Evolutionary conservation across 2,888 invertebrate species (phyloP).

Genomic region (Limnephilus rhombicus): DNA sequence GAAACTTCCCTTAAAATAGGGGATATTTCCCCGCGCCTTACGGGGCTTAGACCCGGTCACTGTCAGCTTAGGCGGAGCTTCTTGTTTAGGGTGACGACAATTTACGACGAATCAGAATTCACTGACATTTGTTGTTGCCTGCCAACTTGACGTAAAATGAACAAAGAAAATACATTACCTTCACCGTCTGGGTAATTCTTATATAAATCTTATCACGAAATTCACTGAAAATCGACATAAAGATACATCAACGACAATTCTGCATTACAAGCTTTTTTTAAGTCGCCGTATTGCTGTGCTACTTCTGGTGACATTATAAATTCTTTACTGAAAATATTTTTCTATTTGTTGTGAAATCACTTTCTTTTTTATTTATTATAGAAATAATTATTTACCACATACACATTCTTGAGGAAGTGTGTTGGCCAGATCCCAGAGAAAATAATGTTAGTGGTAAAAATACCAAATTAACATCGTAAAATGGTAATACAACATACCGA

Average conservation of each 20-base stretch:
- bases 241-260: background rate
- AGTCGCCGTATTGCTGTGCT: background rate
- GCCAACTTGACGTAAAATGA: background rate
- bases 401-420: background rate
- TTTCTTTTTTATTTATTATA: background rate
- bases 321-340: background rate
- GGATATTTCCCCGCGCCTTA: conserved; percentile 56
- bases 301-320: background rate
- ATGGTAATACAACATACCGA: too few species aligned
- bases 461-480: too few species aligned
- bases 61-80: conserved; percentile 61
- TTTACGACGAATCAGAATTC: conserved; percentile 20
- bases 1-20: conserved; percentile 16
- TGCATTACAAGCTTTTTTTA: background rate
- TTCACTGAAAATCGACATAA: background rate
- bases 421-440: background rate
- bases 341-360: background rate
- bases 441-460: background rate
- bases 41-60: conserved; percentile 54
- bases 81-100: conserved; percentile 42
- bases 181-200: background rate
- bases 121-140: background rate
- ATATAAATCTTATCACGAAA: background rate
- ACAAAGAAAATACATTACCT: background rate
- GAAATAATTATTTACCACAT: too few species aligned